phyloP scores from a whole-genome alignment of 2,797 vertebrate genomes.

The Acrossocheilus fasciatus region DNA sequence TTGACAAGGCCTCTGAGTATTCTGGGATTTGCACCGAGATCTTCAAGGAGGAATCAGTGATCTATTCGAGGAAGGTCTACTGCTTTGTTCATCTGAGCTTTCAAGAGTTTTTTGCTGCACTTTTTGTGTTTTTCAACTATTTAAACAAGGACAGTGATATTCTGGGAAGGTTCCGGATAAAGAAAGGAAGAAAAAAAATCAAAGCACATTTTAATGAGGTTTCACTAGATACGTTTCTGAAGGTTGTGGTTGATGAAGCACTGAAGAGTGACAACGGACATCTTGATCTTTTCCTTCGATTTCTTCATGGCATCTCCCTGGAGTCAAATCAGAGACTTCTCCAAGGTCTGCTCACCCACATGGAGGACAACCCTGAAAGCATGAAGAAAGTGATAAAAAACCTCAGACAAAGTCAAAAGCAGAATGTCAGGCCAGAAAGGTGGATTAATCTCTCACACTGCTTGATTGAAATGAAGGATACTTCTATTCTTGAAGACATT shows the following conservation, averaged over 20 bases:
- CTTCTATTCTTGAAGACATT: slow-evolving; percentile 24
- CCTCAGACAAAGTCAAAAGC: slow-evolving; percentile 25
- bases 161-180: slow-evolving; percentile 1
- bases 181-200: slow-evolving; percentile 12
- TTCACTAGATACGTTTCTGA: slow-evolving; percentile 34
- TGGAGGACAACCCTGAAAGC: slow-evolving; percentile 13
- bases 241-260: slow-evolving; percentile 13
- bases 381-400: slow-evolving; percentile 38
- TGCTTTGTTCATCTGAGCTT: slow-evolving; percentile 54
- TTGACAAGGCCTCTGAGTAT: slow-evolving; percentile 1
- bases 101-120: slow-evolving; percentile 49
- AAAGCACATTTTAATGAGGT: neutral
- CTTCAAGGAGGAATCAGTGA: slow-evolving; percentile 34
- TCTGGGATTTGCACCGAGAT: slow-evolving; percentile 46
- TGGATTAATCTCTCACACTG: slow-evolving; percentile 51
- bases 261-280: slow-evolving; percentile 39
- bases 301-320: slow-evolving; percentile 40
- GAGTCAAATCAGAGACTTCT: slow-evolving; percentile 34
- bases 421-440: slow-evolving; percentile 42
- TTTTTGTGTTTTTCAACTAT: slow-evolving; percentile 41
- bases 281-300: slow-evolving; percentile 44
- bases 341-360: slow-evolving; percentile 6
- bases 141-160: slow-evolving; percentile 16
- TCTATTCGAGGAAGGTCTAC: slow-evolving; percentile 37
- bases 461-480: slow-evolving; percentile 49